Conservation (phyloP, 2,888 invertebrate genomes). For the Chrysomela aeneicollis region DNA sequence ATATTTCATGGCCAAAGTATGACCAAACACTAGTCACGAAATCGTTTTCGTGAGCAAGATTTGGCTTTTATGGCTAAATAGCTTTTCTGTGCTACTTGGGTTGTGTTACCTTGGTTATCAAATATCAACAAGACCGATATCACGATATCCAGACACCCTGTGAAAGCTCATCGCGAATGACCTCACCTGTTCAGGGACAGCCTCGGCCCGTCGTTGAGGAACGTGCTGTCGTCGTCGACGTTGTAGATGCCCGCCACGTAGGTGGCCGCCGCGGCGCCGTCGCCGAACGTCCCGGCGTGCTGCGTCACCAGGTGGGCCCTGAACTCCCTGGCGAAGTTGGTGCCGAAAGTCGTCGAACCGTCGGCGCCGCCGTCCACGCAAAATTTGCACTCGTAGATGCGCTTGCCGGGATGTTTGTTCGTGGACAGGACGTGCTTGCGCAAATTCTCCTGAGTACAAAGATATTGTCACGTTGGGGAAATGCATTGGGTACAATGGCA, state of each 20-base stretch:
- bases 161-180: no score
- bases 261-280: conserved; percentile 63
- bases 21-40: no score
- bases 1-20: no score
- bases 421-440: conserved; percentile 86
- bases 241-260: conserved; percentile 64
- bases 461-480: conserved; percentile 30
- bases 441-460: conserved; percentile 77
- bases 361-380: conserved; percentile 60
- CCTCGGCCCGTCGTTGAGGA: conserved; percentile 2
- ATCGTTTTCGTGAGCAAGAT: no score
- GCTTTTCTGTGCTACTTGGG: no score
- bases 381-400: conserved; percentile 78
- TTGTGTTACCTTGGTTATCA: no score
- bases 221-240: conserved; percentile 53
- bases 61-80: no score
- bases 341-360: conserved; percentile 59
- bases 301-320: conserved; percentile 69
- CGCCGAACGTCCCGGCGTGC: conserved; percentile 66
- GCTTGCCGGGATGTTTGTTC: conserved; percentile 78
- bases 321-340: conserved; percentile 74
- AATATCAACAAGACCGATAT: no score
- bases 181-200: no score
- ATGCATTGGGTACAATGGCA: no score
- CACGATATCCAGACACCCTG: no score